Evolutionary conservation across 2,888 invertebrate species (phyloP).

Genomic region (Ophion ventricosus): DNA sequence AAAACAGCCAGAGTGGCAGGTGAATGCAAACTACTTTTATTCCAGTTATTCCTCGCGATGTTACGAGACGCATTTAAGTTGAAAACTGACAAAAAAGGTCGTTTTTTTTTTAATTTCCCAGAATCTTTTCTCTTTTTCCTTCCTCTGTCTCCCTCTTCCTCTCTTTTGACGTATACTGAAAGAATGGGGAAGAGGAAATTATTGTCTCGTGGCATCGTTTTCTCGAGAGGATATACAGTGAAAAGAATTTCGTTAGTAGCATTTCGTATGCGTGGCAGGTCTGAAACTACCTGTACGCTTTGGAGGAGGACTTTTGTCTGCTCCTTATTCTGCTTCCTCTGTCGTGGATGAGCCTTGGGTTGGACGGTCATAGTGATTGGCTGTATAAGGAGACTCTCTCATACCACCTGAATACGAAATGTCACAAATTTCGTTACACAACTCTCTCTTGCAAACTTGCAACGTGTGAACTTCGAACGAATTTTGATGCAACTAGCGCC

Average conservation of each 20-base stretch:
- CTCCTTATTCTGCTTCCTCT: constrained; percentile 45
- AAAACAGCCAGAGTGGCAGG: background rate
- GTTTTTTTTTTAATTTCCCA: constrained; percentile 47
- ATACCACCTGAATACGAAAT: background rate
- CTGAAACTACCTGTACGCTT: constrained; percentile 55
- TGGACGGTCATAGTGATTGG: constrained; percentile 12
- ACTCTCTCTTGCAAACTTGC: too few relatives aligned
- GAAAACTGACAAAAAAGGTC: constrained; percentile 42
- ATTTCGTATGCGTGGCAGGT: constrained; percentile 66
- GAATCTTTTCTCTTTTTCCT: constrained; percentile 36
- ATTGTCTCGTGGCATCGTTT: constrained; percentile 35
- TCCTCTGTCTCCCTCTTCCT: background rate
- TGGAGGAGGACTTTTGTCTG: constrained; percentile 36
- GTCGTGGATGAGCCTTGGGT: background rate
- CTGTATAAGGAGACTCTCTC: constrained; percentile 1
- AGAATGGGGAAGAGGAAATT: constrained; percentile 62
- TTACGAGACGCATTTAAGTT: constrained; percentile 57
- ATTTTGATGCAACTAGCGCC: too few relatives aligned
- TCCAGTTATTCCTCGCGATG: constrained; percentile 1
- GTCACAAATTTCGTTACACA: background rate
- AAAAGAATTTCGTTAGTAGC: constrained; percentile 62
- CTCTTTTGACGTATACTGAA: constrained; percentile 22
- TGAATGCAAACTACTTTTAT: constrained; percentile 48
- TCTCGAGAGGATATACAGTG: constrained; percentile 44
- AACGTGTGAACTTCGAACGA: too few relatives aligned